Evolutionary conservation across 2,797 vertebrate species (phyloP).

Genomic region (Mionectes olivaceus): DNA sequence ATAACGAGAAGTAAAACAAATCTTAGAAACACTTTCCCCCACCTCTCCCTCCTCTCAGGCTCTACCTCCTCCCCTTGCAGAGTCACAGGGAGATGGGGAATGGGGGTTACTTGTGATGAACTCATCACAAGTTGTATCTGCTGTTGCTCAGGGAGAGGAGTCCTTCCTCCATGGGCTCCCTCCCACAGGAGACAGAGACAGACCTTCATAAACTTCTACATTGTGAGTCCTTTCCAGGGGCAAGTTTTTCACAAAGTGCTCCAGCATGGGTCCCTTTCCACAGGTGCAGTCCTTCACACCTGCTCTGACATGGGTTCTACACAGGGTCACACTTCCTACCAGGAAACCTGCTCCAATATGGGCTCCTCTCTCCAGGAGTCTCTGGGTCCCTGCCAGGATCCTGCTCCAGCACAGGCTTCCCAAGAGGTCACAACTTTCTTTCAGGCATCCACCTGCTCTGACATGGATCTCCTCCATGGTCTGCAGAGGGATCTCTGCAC

Average conservation of each 20-base stretch:
- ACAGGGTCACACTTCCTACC: neutral
- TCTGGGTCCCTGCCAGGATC: neutral
- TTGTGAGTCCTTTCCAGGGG: neutral
- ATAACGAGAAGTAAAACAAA: neutral
- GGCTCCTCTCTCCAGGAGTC: neutral
- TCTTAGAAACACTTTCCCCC: neutral
- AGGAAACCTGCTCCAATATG: neutral
- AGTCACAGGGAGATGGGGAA: neutral
- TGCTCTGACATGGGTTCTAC: neutral
- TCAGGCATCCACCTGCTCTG: rapidly evolving
- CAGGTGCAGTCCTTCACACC: neutral
- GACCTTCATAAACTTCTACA: too few species aligned
- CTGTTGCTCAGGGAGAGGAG: neutral
- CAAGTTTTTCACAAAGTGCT: neutral
- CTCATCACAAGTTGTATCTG: neutral
- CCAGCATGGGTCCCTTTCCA: neutral
- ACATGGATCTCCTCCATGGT: rapidly evolving
- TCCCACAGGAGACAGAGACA: neutral
- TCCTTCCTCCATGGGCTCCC: neutral
- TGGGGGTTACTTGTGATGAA: neutral
- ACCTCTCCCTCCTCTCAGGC: neutral
- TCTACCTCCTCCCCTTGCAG: neutral
- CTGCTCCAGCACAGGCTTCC: neutral
- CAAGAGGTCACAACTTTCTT: neutral
- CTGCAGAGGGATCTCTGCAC: neutral